These are phyloP conservation scores for Drosophila sp. DNA, from an alignment of 1,140 invertebrate genomes.

Conservation along the genomic window DNA sequence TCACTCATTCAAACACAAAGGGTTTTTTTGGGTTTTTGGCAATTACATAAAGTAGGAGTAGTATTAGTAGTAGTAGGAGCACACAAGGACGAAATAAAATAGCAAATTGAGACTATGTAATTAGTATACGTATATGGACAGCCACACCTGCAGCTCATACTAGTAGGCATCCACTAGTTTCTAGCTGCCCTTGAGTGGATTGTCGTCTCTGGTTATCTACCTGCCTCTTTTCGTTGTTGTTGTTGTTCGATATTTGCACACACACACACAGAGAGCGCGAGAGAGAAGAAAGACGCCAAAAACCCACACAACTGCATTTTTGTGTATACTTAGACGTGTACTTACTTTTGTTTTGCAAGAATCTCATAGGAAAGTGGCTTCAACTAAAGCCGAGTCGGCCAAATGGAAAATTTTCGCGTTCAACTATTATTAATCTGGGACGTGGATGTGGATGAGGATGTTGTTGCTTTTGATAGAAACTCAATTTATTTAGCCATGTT, in stretches of 20 bases:
- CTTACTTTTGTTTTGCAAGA: slow-evolving; percentile 56
- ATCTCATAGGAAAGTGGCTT: slow-evolving; percentile 55
- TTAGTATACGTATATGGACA: slow-evolving; percentile 5
- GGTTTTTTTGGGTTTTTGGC: slow-evolving; percentile 33
- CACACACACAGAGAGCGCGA: slow-evolving; percentile 27
- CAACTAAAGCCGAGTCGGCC: slow-evolving; percentile 17
- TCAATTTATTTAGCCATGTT: slow-evolving; percentile 51
- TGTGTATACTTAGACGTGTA: slow-evolving; percentile 63
- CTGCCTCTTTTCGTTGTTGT: slow-evolving; percentile 37
- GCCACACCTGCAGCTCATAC: background rate
- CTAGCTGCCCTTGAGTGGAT: slow-evolving; percentile 62
- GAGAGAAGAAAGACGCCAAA: slow-evolving; percentile 46
- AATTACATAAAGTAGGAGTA: slow-evolving; percentile 66
- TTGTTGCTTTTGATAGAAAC: slow-evolving; percentile 24
- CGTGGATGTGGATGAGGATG: slow-evolving; percentile 11
- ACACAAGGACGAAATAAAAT: slow-evolving; percentile 6
- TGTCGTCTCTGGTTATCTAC: slow-evolving; percentile 54
- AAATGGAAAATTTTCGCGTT: slow-evolving; percentile 32
- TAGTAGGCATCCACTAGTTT: slow-evolving; percentile 43
- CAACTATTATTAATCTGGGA: slow-evolving; percentile 38
- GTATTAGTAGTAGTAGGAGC: slow-evolving; percentile 22
- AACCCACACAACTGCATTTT: slow-evolving; percentile 53
- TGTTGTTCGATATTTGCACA: slow-evolving; percentile 31
- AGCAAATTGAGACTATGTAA: slow-evolving; percentile 22
- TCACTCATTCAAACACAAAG: slow-evolving; percentile 40